phyloP scores from a whole-genome alignment of 2,888 invertebrate species.

The Patella depressa region DNA sequence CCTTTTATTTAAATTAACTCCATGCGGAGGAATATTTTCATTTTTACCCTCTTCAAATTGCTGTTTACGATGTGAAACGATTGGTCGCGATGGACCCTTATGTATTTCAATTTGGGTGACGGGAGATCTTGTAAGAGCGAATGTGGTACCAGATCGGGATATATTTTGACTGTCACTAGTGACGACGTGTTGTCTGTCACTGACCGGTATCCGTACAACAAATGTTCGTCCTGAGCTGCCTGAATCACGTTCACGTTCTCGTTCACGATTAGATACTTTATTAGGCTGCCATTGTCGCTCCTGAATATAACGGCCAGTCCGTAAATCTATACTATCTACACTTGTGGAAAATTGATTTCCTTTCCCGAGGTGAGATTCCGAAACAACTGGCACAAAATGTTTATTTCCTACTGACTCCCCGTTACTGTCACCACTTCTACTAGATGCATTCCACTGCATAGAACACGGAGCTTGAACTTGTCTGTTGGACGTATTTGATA shows the following conservation, averaged over 20 bases:
- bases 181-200: constrained; percentile 20
- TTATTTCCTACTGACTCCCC: constrained; percentile 22
- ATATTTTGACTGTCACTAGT: background rate
- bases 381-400: constrained; percentile 56
- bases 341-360: constrained; percentile 47
- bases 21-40: constrained; percentile 38
- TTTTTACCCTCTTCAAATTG: constrained; percentile 57
- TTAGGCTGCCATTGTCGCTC: constrained; percentile 14
- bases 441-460: constrained; percentile 18
- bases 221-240: constrained; percentile 25
- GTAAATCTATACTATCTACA: constrained; percentile 49
- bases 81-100: constrained; percentile 40
- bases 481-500: constrained; percentile 20
- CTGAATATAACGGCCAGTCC: constrained; percentile 38
- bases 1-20: constrained; percentile 37
- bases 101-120: constrained; percentile 53
- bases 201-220: constrained; percentile 38
- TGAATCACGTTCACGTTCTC: constrained; percentile 17
- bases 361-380: constrained; percentile 37
- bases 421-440: constrained; percentile 12
- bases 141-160: constrained; percentile 52
- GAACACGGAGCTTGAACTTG: background rate
- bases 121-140: constrained; percentile 58
- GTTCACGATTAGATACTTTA: constrained; percentile 17
- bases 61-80: constrained; percentile 59